Base-by-base conservation (phyloP, 2,113 vertebrate species). In the Rhinoderma darwinii region DNA sequence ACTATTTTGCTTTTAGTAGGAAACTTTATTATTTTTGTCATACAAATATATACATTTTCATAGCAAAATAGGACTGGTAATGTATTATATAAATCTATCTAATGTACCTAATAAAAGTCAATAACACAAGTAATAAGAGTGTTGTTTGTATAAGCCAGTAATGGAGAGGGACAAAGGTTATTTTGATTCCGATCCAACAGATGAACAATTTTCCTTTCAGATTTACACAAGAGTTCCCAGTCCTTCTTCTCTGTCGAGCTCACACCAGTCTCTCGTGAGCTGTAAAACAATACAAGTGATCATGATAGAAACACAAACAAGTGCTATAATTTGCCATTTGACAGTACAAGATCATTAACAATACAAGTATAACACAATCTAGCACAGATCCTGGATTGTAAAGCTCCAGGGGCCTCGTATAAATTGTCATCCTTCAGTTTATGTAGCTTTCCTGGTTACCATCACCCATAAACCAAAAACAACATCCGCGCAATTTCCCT, bases 231-330 rank as follows among this genome's bases (percentile, higher is more conserved):
- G 59, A n/a, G 59, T 86, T 80, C 56, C 41, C 18, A 25, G 20
- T 70, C 61, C 61, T 27, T 66, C n/a, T 86, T 54, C 70, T 73
- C 54, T 76, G 61, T 27, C 63, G 70, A 25, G 25, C 35, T 39
- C 35, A 39, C 32, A 39, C 30, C 61, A 15, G 66, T 73, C 85
- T 87, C 77, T 43, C 2, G 85, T 59, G 85, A 59, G 66, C 44
- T 43, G 76, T 86, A 82, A 81, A 73, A 30, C 56, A 32, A 37
- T 87, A 54, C 66, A 78, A 79, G 74, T 37, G 74, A 78, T 30
- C 70, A 43, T 87, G 37, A 61, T 72, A 86, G 47, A 72, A 86
- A 80, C 18, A 43, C 84, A 87, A 87, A 87, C 85, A 74, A 87
- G 47, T 37, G 32, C 78, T 73, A 73, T 86, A 80, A 80, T 86